Conservation (phyloP, 2,797 vertebrate genomes). For the Fringilla coelebs region DNA sequence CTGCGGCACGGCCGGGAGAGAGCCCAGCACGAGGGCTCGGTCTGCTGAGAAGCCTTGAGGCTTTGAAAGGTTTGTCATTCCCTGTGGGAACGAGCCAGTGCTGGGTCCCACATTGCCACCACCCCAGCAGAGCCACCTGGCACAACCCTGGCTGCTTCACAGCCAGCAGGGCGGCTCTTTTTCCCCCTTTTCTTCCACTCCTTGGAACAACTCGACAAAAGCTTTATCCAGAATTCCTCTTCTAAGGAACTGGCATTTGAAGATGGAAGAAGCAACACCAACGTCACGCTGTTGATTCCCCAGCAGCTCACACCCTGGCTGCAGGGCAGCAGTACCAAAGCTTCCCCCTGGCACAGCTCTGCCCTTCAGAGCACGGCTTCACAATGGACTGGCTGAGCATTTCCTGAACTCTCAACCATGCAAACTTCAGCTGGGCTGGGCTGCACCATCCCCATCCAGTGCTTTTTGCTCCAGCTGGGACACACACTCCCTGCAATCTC, state of each 20-base stretch:
- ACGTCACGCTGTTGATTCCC: rapidly evolving
- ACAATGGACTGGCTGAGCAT: rapidly evolving
- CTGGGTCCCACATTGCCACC: rapidly evolving
- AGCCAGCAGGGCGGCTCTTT: rapidly evolving
- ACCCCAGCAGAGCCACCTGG: neutral
- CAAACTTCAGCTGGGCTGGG: neutral
- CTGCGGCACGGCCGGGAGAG: rapidly evolving
- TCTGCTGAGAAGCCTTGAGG: neutral
- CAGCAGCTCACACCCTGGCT: neutral
- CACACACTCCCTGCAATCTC: rapidly evolving
- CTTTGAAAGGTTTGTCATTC: neutral
- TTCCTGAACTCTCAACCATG: neutral
- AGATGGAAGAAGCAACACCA: neutral
- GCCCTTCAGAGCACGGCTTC: neutral
- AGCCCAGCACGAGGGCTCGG: neutral
- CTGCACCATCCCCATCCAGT: neutral
- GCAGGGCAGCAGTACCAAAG: neutral
- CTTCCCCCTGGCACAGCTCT: neutral
- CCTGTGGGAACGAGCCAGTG: neutral
- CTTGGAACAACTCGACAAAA: neutral
- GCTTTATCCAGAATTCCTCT: neutral
- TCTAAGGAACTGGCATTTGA: neutral
- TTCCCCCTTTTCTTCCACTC: neutral
- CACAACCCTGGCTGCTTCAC: rapidly evolving
- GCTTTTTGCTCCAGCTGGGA: neutral